These are phyloP conservation scores for Goniozus legneri DNA, from an alignment of 1,140 invertebrate species.

Conservation along the genomic window DNA sequence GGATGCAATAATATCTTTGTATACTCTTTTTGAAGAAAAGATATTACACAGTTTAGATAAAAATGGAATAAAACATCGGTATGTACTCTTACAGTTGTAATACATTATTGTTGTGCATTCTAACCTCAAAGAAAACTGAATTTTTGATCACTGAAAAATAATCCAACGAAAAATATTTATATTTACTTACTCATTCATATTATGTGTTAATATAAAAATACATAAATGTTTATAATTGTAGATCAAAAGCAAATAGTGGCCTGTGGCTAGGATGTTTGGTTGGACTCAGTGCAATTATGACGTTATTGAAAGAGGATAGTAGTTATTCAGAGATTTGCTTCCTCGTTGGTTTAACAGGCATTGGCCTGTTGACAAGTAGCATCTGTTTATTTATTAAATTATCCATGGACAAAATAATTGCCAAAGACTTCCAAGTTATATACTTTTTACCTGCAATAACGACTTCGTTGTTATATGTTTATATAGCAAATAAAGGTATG, in stretches of 20 bases:
- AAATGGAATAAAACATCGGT: slow-evolving; percentile 29
- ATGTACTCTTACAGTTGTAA: slow-evolving; percentile 9
- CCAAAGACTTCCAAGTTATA: slow-evolving; percentile 49
- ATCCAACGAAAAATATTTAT: neutral
- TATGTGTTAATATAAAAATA: neutral
- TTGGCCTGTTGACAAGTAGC: slow-evolving; percentile 42
- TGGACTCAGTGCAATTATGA: slow-evolving; percentile 49
- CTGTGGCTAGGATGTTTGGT: slow-evolving; percentile 57
- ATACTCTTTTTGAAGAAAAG: slow-evolving; percentile 18
- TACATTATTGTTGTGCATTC: neutral
- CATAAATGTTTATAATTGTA: slow-evolving; percentile 34
- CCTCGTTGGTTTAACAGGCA: slow-evolving; percentile 40
- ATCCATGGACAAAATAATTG: slow-evolving; percentile 34
- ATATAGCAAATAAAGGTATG: slow-evolving; percentile 50
- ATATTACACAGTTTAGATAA: slow-evolving; percentile 23
- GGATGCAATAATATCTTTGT: slow-evolving; percentile 16
- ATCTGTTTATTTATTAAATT: slow-evolving; percentile 43
- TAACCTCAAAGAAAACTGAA: neutral
- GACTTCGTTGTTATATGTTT: slow-evolving; percentile 43
- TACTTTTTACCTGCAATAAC: slow-evolving; percentile 48
- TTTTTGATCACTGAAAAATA: neutral
- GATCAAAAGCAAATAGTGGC: slow-evolving; percentile 53
- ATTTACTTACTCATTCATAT: neutral
- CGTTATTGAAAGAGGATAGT: slow-evolving; percentile 38
- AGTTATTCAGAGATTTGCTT: slow-evolving; percentile 50